These are phyloP conservation scores for Xylota sylvarum DNA, from an alignment of 2,888 invertebrate species.

Conservation along the genomic window DNA sequence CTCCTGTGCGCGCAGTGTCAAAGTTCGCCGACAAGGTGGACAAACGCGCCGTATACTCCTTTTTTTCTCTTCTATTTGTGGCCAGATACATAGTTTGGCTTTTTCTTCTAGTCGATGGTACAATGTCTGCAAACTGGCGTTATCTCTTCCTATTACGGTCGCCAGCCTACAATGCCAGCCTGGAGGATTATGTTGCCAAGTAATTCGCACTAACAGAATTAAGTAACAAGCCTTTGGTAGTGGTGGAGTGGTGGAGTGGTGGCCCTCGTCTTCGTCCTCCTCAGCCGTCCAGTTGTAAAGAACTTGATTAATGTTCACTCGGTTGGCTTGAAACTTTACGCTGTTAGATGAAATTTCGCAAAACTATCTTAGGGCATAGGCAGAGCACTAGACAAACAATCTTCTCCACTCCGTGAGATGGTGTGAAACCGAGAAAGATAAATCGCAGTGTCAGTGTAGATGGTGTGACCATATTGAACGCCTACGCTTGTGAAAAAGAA, in stretches of 20 bases:
- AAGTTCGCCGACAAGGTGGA: slow-evolving; percentile 76
- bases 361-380: slow-evolving; percentile 65
- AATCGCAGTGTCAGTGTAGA: slow-evolving; percentile 67
- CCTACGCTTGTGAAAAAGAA: slow-evolving; percentile 58
- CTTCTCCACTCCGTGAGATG: slow-evolving; percentile 52
- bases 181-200: slow-evolving; percentile 67
- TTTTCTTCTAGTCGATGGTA: slow-evolving; percentile 9
- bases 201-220: slow-evolving; percentile 64
- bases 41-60: slow-evolving; percentile 59
- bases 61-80: slow-evolving; percentile 1
- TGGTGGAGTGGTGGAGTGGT: background rate
- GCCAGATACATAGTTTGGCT: slow-evolving; percentile 2
- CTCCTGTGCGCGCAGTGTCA: slow-evolving; percentile 62
- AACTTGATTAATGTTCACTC: slow-evolving; percentile 72
- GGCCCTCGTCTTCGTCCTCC: background rate
- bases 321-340: slow-evolving; percentile 54
- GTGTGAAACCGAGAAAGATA: slow-evolving; percentile 69
- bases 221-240: slow-evolving; percentile 49
- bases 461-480: slow-evolving; percentile 73
- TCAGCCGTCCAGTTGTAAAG: slow-evolving; percentile 31
- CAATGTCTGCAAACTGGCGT: slow-evolving; percentile 53
- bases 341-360: slow-evolving; percentile 69
- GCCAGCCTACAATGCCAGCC: slow-evolving; percentile 34
- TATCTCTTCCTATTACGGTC: slow-evolving; percentile 69
- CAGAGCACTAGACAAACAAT: slow-evolving; percentile 11